Evolutionary conservation across 2,888 invertebrate species (phyloP).

Genomic region (Calliopum simillimum): DNA sequence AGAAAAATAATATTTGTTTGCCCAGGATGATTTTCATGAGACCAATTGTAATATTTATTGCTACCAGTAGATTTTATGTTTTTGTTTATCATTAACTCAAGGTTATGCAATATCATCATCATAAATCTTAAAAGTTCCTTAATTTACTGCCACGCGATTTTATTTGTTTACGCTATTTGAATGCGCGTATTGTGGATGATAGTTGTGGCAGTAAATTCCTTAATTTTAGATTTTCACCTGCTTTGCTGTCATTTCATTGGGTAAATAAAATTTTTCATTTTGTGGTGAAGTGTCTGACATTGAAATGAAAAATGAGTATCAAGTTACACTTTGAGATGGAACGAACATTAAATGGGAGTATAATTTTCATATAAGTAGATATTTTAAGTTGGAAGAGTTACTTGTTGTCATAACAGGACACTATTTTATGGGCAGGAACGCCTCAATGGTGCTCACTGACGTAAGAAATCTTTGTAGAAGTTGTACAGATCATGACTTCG

Average conservation of each 20-base stretch:
- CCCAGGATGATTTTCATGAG: not conserved
- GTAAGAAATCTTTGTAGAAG: too few species aligned
- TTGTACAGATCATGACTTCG: too few species aligned
- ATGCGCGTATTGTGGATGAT: not conserved
- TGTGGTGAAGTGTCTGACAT: not conserved
- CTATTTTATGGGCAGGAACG: too few species aligned
- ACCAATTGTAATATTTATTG: not conserved
- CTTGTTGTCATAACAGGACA: too few species aligned
- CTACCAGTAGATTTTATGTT: not conserved
- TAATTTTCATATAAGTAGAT: too few species aligned
- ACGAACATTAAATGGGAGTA: not conserved
- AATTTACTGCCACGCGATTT: constrained; percentile 4
- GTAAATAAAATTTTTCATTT: constrained; percentile 25
- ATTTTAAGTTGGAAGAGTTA: too few species aligned
- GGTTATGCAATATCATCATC: not conserved
- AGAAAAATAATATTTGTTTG: not conserved
- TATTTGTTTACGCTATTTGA: constrained; percentile 19
- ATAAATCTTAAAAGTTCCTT: constrained; percentile 13
- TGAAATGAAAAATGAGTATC: constrained; percentile 15
- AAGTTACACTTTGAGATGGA: not conserved
- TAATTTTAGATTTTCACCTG: constrained; percentile 24
- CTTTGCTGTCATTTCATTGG: constrained; percentile 23
- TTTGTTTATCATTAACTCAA: too few species aligned
- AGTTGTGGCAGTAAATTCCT: too few species aligned
- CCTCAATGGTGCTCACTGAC: too few species aligned